These are phyloP conservation scores for Mirza zaza DNA, from an alignment of 2,113 vertebrate genomes.

Conservation along the genomic window DNA sequence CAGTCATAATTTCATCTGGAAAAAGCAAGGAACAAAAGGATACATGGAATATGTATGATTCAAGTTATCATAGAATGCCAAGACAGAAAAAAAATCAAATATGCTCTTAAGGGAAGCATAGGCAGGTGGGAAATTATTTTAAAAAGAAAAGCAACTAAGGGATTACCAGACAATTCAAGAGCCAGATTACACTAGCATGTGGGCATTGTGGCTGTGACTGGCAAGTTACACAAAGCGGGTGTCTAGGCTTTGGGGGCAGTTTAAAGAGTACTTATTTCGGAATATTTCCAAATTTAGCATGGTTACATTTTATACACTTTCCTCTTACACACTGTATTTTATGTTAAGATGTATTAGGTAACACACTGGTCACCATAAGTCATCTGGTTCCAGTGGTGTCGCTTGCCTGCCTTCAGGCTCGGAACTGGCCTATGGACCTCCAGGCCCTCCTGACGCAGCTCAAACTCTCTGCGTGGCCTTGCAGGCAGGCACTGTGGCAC, in stretches of 20 bases:
- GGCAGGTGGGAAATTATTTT: neutral
- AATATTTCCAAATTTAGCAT: neutral
- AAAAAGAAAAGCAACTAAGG: neutral
- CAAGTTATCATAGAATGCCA: neutral
- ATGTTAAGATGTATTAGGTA: no score
- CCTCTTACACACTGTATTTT: accelerated
- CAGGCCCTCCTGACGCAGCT: accelerated
- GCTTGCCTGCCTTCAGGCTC: accelerated
- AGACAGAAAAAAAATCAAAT: neutral
- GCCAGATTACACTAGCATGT: accelerated
- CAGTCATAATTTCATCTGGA: neutral
- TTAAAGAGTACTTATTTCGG: neutral
- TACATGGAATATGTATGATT: neutral
- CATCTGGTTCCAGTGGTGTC: neutral
- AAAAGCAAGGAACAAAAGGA: neutral
- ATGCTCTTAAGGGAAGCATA: neutral
- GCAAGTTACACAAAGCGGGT: accelerated
- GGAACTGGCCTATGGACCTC: accelerated
- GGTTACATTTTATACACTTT: neutral
- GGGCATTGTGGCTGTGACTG: accelerated
- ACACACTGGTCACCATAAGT: neutral
- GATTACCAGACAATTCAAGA: neutral
- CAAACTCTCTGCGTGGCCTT: neutral
- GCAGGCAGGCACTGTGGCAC: neutral
- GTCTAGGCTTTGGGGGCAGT: neutral